These are phyloP conservation scores for Drosophila pallidifrons DNA, from an alignment of 1,140 invertebrate genomes.

Conservation along the genomic window DNA sequence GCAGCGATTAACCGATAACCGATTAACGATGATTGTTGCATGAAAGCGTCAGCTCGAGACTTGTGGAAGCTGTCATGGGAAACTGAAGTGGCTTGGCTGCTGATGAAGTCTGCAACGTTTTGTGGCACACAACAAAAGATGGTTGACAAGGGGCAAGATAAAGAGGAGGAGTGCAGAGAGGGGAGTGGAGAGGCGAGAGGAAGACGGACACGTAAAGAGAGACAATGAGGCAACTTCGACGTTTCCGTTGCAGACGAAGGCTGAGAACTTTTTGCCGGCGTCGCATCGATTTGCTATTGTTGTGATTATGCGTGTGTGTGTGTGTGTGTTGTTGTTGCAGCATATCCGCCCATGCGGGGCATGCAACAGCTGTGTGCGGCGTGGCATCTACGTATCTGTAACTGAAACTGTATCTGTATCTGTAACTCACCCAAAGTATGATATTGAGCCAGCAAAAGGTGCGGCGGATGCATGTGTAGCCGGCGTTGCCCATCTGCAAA, in stretches of 20 bases:
- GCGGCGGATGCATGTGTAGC: conserved; percentile 91
- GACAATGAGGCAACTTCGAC: conserved; percentile 58
- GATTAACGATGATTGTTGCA: not conserved
- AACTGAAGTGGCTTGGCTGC: not conserved
- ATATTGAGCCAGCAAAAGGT: conserved; percentile 92
- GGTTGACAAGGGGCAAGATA: not conserved
- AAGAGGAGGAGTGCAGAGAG: too few species aligned
- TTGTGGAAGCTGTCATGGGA: conserved; percentile 3
- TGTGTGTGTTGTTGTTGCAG: conserved; percentile 30
- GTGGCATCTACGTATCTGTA: conserved; percentile 4
- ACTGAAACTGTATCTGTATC: not conserved
- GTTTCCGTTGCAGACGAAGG: conserved; percentile 71
- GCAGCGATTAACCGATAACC: conserved; percentile 3
- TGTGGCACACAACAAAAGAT: conserved; percentile 20
- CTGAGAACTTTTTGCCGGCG: conserved; percentile 66
- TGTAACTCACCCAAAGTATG: conserved; percentile 89
- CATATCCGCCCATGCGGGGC: conserved; percentile 52
- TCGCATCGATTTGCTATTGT: conserved; percentile 44
- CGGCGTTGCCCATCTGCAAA: conserved; percentile 88
- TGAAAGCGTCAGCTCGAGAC: not conserved
- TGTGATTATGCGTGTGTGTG: conserved; percentile 6
- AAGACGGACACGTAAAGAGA: not conserved
- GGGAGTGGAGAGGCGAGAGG: not conserved
- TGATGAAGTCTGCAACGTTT: not conserved
- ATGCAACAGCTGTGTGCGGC: conserved; percentile 15